phyloP scores from a whole-genome alignment of 2,113 vertebrate species.

The Psettodes erumei region DNA sequence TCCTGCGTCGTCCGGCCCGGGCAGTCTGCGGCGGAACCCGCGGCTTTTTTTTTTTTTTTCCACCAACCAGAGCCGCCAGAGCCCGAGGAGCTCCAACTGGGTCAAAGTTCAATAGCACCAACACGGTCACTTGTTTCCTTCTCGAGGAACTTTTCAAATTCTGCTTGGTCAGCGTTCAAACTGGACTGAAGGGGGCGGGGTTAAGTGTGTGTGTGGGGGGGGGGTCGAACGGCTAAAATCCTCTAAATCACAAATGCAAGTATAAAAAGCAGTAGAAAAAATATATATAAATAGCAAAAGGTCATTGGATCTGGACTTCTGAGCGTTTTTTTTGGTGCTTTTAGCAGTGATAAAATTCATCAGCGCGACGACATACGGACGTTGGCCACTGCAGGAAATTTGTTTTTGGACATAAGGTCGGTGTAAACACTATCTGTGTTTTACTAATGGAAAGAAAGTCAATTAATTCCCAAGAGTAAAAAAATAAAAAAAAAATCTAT shows the following conservation, averaged over 20 bases:
- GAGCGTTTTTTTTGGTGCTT: conserved; percentile 17
- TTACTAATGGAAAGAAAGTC: conserved; percentile 48
- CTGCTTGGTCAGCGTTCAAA: conserved; percentile 42
- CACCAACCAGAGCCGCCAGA: too few species aligned
- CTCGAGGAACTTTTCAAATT: conserved; percentile 28
- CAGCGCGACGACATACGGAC: conserved; percentile 14
- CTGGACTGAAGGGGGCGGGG: neutral
- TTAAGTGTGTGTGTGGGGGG: neutral
- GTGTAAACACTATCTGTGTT: conserved; percentile 49
- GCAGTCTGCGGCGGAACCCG: conserved; percentile 3
- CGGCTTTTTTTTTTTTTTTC: too few species aligned
- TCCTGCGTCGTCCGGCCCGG: neutral
- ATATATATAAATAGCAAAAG: conserved; percentile 61
- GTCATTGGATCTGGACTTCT: conserved; percentile 33
- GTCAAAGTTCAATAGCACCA: conserved; percentile 67
- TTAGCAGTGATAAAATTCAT: conserved; percentile 37
- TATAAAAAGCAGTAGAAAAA: conserved; percentile 44
- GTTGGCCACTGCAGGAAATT: conserved; percentile 37
- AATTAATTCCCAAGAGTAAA: conserved; percentile 34
- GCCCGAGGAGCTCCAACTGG: conserved; percentile 28
- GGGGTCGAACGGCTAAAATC: neutral
- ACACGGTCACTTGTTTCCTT: conserved; percentile 24
- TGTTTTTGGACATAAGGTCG: conserved; percentile 31
- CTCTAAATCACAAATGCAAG: conserved; percentile 31
- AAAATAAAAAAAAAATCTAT: too few species aligned